phyloP scores from a whole-genome alignment of 2,888 invertebrate genomes.

The Caenorhabditis auriculariae region DNA sequence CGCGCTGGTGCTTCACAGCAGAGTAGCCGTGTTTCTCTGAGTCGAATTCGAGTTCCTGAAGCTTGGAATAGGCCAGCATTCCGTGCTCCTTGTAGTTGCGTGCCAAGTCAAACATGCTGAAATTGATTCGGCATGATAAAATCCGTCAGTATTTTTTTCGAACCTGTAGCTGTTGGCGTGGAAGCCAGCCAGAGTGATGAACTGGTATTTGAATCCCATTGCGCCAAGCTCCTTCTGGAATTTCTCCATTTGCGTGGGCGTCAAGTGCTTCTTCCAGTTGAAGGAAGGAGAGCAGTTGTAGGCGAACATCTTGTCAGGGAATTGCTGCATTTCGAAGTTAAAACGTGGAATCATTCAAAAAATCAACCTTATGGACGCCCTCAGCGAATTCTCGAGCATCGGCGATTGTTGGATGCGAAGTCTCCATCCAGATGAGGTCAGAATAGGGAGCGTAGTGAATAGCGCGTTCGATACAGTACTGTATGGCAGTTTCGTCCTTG shows the following conservation, averaged over 20 bases:
- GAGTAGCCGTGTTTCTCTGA: constrained; percentile 63
- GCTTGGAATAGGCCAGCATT: constrained; percentile 64
- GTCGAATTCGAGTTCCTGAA: constrained; percentile 64
- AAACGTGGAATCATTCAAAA: neutral
- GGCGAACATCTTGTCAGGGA: constrained; percentile 62
- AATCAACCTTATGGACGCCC: constrained; percentile 50
- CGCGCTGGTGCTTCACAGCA: constrained; percentile 65
- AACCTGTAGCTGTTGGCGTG: constrained; percentile 60
- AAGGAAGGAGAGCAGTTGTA: constrained; percentile 64
- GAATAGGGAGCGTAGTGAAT: constrained; percentile 62
- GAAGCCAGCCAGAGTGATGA: constrained; percentile 65
- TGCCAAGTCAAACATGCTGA: constrained; percentile 64
- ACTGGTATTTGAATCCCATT: constrained; percentile 66
- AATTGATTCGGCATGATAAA: too few relatives aligned
- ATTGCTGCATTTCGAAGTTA: constrained; percentile 24
- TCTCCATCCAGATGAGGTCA: constrained; percentile 65
- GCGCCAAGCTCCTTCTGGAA: constrained; percentile 63
- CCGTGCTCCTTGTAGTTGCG: constrained; percentile 60
- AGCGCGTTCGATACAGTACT: constrained; percentile 63
- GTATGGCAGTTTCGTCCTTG: constrained; percentile 53
- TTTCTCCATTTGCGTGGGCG: constrained; percentile 61
- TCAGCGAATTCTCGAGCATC: constrained; percentile 63
- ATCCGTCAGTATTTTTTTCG: neutral
- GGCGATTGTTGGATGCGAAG: constrained; percentile 62
- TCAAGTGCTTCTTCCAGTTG: constrained; percentile 64